Evolutionary conservation across 2,113 vertebrate species (phyloP), one percentile per base, ranked within the genome.

Genomic region (Thamnaconus septentrionalis): DNA sequence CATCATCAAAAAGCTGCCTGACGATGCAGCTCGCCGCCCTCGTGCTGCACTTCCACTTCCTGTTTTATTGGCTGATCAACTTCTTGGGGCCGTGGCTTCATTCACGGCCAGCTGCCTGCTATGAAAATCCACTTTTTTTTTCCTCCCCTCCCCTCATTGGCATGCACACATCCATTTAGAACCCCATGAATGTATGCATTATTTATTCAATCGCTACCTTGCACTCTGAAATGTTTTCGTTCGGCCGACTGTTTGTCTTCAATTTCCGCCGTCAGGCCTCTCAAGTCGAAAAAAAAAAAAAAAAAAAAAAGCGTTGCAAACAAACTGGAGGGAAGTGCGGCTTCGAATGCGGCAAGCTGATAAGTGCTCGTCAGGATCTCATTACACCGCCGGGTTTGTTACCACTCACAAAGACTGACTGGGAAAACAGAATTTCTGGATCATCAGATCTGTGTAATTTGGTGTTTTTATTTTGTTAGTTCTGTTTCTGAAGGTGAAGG

Each of bases 291-390:
- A 2, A 31, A 2, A 31, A 31, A 31, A 31, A 31, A 31, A 31
- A 31, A 31, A 31, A 31, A 31, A 31, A 31, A 31, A 76, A 76
- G 83, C 72, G 64, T 61, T 56, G 7, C 46, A 54, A 7, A 43
- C 41, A 11, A 66, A 71, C 49, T 59, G 48, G 18, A 59, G 18
- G 51, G 5, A 59, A 66, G 51, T 54, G 54, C 12, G 72, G 6
- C 4, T 3, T 4, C 11, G 44, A 41, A 60, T 48, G 53, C 54
- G 59, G 50, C 55, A 41, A 41, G 44, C 56, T 6, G 50, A 46
- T 56, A 69, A 52, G 41, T 70, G 41, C 31, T 71, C 44, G 53
- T 72, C 6, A 7, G 8, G 9, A 41, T 53, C 54, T 78, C 59
- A 54, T 55, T 55, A 6, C 59, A 56, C 47, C 51, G 44, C 51